Conservation (phyloP, 2,888 invertebrate species). For the Mesorhabditis belari region DNA sequence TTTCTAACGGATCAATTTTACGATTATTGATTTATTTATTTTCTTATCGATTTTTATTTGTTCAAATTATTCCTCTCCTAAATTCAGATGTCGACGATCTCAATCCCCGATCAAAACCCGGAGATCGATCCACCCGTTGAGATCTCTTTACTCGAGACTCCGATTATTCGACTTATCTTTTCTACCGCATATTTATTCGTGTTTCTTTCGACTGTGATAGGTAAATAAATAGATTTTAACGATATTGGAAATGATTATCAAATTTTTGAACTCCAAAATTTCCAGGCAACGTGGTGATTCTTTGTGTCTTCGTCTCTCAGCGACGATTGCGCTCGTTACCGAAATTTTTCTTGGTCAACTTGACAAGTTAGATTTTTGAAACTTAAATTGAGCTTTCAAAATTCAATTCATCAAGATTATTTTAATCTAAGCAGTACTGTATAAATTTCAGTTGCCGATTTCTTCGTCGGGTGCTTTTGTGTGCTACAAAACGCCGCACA, state of each 20-base stretch:
- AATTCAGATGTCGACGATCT: no score
- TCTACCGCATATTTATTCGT: constrained; percentile 40
- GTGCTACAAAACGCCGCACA: constrained; percentile 76
- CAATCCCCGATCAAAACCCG: no score
- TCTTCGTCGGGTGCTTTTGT: constrained; percentile 83
- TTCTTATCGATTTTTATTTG: no score
- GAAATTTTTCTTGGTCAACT: constrained; percentile 82
- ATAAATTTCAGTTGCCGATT: constrained; percentile 66
- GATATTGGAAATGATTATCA: constrained; percentile 60
- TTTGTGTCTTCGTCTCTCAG: constrained; percentile 75
- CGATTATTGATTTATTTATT: no score
- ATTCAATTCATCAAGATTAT: no score
- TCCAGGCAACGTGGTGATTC: constrained; percentile 78
- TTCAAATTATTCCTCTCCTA: no score
- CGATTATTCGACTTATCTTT: constrained; percentile 78
- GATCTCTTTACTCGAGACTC: no score
- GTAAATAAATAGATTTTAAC: constrained; percentile 58
- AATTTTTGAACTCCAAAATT: constrained; percentile 34
- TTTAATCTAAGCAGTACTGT: background rate
- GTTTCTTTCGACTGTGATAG: constrained; percentile 42
- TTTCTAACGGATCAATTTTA: no score
- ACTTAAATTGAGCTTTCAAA: background rate
- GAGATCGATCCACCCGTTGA: no score
- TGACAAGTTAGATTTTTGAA: constrained; percentile 60
- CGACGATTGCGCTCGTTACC: constrained; percentile 77